These are phyloP conservation scores for Psix sp. DNA, from an alignment of 1,140 invertebrate species.

Conservation along the genomic window DNA sequence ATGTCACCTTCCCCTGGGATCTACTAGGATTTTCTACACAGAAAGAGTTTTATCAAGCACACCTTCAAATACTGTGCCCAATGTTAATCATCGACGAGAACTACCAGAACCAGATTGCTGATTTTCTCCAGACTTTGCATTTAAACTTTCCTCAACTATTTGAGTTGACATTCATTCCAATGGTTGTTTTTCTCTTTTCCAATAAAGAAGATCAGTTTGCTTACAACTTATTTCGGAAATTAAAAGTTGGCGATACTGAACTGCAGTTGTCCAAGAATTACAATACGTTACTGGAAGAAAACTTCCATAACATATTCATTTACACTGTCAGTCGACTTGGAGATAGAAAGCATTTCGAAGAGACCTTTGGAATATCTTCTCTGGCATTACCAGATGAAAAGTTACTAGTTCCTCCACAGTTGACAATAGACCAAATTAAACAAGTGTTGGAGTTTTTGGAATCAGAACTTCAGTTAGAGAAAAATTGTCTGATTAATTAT, in stretches of 20 bases:
- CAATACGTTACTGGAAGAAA: conserved; percentile 8
- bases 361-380: conserved; percentile 49
- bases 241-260: neutral
- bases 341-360: conserved; percentile 65
- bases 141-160: conserved; percentile 65
- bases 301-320: conserved; percentile 20
- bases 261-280: neutral
- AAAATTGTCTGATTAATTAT: conserved; percentile 48
- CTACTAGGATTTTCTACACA: conserved; percentile 64
- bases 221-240: conserved; percentile 1
- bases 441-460: conserved; percentile 50
- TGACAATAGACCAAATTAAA: conserved; percentile 26
- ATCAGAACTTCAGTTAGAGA: conserved; percentile 22
- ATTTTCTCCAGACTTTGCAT: conserved; percentile 62
- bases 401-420: conserved; percentile 59
- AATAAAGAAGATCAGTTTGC: conserved; percentile 17
- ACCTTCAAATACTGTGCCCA: conserved; percentile 61
- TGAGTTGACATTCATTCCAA: conserved; percentile 68
- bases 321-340: conserved; percentile 64
- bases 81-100: conserved; percentile 30
- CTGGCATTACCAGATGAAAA: conserved; percentile 31
- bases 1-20: conserved; percentile 69
- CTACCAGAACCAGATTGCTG: conserved; percentile 29
- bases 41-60: conserved; percentile 71
- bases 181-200: conserved; percentile 64